phyloP scores from a whole-genome alignment of 2,797 vertebrate species.

The Phalanger gymnotis region DNA sequence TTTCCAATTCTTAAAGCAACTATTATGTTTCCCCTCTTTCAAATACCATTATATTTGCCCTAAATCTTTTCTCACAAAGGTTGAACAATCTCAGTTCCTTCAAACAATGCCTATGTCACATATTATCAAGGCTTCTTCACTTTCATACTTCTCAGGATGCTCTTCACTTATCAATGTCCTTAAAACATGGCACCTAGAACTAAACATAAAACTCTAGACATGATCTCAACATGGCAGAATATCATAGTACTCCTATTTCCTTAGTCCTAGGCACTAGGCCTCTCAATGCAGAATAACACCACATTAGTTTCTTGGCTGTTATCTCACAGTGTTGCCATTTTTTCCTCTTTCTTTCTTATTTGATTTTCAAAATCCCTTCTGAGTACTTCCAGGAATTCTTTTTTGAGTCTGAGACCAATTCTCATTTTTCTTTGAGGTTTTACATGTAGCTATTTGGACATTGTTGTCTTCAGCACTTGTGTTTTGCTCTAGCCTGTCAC shows the following conservation, averaged over 20 bases:
- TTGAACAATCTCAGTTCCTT: background rate
- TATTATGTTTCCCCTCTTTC: background rate
- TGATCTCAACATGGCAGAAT: background rate
- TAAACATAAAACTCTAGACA: background rate
- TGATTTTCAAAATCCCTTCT: background rate
- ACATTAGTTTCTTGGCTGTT: background rate
- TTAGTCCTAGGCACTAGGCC: background rate
- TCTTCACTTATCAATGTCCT: background rate
- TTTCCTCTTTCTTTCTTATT: background rate
- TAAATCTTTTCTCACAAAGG: background rate
- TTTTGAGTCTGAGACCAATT: background rate
- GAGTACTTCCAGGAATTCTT: background rate
- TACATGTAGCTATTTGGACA: background rate
- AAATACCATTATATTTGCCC: background rate
- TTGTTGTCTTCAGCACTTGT: background rate
- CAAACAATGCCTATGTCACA: background rate
- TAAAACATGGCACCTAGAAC: background rate
- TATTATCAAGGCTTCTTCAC: background rate
- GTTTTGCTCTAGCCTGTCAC: background rate
- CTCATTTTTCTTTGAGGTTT: background rate
- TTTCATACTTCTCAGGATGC: background rate
- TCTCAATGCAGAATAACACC: background rate
- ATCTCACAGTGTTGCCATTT: background rate
- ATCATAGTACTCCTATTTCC: background rate
- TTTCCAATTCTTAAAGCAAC: background rate